Conservation (phyloP, 2,888 invertebrate genomes). For the Sabellastarte sp. region DNA sequence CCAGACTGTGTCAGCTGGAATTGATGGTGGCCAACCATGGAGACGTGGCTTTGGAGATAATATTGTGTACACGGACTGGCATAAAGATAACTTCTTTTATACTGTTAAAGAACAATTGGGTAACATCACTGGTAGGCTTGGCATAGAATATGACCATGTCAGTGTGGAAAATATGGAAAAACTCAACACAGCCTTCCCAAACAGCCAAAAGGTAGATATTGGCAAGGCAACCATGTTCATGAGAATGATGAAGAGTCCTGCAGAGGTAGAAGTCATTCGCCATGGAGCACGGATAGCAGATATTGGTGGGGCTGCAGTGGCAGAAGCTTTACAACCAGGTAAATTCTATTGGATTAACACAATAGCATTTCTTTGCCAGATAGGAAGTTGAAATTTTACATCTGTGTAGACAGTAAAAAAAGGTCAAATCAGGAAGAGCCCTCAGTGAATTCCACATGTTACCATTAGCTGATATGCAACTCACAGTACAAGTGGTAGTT, state of each 20-base stretch:
- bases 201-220: constrained; percentile 10
- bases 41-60: constrained; percentile 15
- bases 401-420: too few relatives aligned
- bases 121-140: constrained; percentile 7
- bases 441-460: too few relatives aligned
- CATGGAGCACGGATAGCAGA: constrained; percentile 19
- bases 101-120: constrained; percentile 9
- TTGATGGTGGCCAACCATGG: constrained; percentile 24
- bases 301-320: constrained; percentile 16
- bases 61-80: constrained; percentile 25
- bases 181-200: constrained; percentile 6
- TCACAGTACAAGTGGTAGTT: too few relatives aligned
- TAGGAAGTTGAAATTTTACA: too few relatives aligned
- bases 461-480: too few relatives aligned
- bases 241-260: constrained; percentile 14
- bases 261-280: constrained; percentile 16
- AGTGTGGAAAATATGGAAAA: constrained; percentile 13
- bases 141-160: constrained; percentile 23
- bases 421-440: too few relatives aligned
- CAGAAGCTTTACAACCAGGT: constrained; percentile 12
- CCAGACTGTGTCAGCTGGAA: constrained; percentile 10
- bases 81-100: constrained; percentile 18
- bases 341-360: too few relatives aligned
- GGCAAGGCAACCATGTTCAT: constrained; percentile 16
- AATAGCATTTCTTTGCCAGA: too few relatives aligned